Evolutionary conservation across 2,797 vertebrate genomes (phyloP), one percentile per base, ranked within the genome.

Genomic region (Acomys russatus): DNA sequence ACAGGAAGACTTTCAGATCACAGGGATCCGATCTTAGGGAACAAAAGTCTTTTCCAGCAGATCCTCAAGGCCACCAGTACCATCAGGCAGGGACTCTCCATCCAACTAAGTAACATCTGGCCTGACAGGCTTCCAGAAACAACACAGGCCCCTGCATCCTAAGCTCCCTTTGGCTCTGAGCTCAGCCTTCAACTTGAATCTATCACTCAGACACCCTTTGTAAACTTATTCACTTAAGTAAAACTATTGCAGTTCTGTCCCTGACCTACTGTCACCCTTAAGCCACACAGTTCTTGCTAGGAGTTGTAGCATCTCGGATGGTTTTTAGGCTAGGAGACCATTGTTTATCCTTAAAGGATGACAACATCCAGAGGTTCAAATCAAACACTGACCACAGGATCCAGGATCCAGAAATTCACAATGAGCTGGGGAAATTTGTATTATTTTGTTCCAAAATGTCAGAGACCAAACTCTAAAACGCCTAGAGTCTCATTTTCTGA

Each of bases 381-480:
- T 23, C 71, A 51, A 85, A 30, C 49, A 25, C 85, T 25, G 10
- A 18, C 76, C 63, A 77, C 30, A n/a, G n/a, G n/a, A n/a, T n/a
- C 20, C 11, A 17, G 70, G 68, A 63, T 22, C 63, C 11, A 30
- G 33, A 23, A 71, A 73, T 70, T 80, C 38, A 68, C 11, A 0
- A 23, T 92, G 44, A 71, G 61, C 71, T 76, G 28, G 18, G 35
- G 79, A 61, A 82, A n/a, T 22, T 14, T 77, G 64, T 79, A 83
- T 15, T 78, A n/a, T 63, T 94, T 89, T 96, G 18, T 33, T 94
- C 51, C 44, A 77, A 71, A 80, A 77, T 63, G 73, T 12, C 66
- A 87, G 83, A 94, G 84, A 61, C n/a, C 68, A 61, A 76, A 78
- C 51, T 44, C 30, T 80, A 59, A 91, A 96, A 54, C 28, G 70